Conservation (phyloP, 2,797 vertebrate genomes). For the Melanotaenia nigrans region DNA sequence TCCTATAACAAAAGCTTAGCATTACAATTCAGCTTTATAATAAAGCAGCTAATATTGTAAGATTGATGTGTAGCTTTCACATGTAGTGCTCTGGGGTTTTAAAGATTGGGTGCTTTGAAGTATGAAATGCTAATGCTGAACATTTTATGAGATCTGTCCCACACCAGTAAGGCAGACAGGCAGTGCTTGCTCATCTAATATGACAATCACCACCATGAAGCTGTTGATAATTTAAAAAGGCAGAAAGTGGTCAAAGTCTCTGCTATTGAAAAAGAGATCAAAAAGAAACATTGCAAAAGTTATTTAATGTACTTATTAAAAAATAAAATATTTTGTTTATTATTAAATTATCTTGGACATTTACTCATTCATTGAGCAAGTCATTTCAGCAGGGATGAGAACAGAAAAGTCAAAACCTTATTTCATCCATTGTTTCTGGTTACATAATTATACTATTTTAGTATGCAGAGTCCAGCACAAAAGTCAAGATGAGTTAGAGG, state of each 20-base stretch:
- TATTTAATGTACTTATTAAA: neutral
- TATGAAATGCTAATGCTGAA: conserved; percentile 20
- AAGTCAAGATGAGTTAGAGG: conserved; percentile 44
- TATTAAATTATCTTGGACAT: conserved; percentile 3
- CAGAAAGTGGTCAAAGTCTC: conserved; percentile 37
- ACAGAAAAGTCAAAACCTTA: conserved; percentile 23
- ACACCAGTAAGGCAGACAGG: conserved; percentile 10
- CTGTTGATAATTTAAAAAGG: conserved; percentile 32
- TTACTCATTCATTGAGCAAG: neutral
- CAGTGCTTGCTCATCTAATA: conserved; percentile 14
- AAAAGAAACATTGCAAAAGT: neutral
- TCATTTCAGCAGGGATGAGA: neutral
- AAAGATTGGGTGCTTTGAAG: conserved; percentile 5
- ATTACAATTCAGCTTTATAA: conserved; percentile 13
- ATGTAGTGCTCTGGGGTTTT: conserved; percentile 10
- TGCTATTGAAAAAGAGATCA: neutral
- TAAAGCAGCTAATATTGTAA: conserved; percentile 1
- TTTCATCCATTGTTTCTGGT: conserved; percentile 34
- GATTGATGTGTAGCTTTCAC: conserved; percentile 10
- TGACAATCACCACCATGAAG: conserved; percentile 13
- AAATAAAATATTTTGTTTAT: neutral
- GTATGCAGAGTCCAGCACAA: conserved; percentile 25
- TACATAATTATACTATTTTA: conserved; percentile 43
- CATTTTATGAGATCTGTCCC: conserved; percentile 18
- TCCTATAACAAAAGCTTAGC: neutral